These are phyloP conservation scores for Taphrorychus bicolor DNA, from an alignment of 2,888 invertebrate genomes.

Conservation along the genomic window DNA sequence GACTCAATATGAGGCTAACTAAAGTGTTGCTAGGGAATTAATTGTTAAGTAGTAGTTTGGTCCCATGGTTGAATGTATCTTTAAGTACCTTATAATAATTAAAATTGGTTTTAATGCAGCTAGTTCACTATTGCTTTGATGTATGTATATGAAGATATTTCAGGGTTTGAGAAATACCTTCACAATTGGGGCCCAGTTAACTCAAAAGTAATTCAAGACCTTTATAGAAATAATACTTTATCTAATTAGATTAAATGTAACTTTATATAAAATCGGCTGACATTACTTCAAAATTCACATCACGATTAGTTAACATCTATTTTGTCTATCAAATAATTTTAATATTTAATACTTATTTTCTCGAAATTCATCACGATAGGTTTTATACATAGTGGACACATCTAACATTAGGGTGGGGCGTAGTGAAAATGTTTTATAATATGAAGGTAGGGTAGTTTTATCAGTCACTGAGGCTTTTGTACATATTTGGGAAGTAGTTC, in stretches of 20 bases:
- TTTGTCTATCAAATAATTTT: neutral
- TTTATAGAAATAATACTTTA: neutral
- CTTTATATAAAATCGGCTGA: neutral
- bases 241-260: neutral
- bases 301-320: neutral
- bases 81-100: neutral
- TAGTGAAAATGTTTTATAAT: conserved; percentile 1
- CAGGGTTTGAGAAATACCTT: neutral
- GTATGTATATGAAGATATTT: neutral
- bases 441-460: neutral
- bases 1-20: neutral
- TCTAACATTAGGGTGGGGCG: conserved; percentile 53
- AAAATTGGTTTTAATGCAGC: no score
- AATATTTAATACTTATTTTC: conserved; percentile 53
- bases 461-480: conserved; percentile 2
- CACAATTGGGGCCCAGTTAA: neutral
- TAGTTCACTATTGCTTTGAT: no score
- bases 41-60: neutral
- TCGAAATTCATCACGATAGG: conserved; percentile 62
- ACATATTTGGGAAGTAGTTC: neutral
- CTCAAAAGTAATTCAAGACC: neutral
- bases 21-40: neutral
- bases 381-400: conserved; percentile 60
- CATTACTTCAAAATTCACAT: conserved; percentile 3
- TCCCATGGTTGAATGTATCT: neutral